phyloP scores from a whole-genome alignment of 2,888 invertebrate species.

The Eremobia ochroleuca region DNA sequence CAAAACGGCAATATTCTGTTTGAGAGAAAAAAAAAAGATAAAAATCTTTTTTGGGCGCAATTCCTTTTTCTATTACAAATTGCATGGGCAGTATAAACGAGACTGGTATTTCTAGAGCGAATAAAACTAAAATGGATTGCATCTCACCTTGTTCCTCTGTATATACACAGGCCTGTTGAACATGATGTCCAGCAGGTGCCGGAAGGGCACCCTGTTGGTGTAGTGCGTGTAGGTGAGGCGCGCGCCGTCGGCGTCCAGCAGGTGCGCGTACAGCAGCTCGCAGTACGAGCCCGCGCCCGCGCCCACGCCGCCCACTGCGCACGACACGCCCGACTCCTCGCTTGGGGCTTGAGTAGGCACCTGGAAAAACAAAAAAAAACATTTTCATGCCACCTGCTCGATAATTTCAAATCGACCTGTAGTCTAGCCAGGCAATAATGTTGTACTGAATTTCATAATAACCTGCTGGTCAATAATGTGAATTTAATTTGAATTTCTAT shows the following conservation, averaged over 20 bases:
- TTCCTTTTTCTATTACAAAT: not conserved
- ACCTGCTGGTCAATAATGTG: no score
- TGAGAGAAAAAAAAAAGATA: no score
- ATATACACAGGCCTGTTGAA: slow-evolving; percentile 96
- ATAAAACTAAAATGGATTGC: no score
- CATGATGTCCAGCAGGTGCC: slow-evolving; percentile 94
- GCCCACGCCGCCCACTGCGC: slow-evolving; percentile 56
- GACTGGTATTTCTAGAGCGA: not conserved
- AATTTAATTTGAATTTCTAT: no score
- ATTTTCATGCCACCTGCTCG: no score
- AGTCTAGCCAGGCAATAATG: no score
- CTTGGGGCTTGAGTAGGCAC: slow-evolving; percentile 94
- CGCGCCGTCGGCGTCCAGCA: slow-evolving; percentile 95
- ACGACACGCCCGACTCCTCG: slow-evolving; percentile 81
- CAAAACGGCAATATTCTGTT: no score
- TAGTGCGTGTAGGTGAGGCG: slow-evolving; percentile 95
- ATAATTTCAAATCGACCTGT: no score
- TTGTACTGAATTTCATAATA: no score
- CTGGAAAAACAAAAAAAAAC: slow-evolving; percentile 72
- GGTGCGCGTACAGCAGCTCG: slow-evolving; percentile 95
- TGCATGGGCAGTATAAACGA: not conserved
- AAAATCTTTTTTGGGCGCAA: no score
- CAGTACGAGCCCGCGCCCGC: slow-evolving; percentile 89
- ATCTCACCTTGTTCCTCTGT: slow-evolving; percentile 92
- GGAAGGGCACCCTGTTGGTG: slow-evolving; percentile 94